Percentiles rank a stretch among this genome's conserved stretches.
Conservation (phyloP, 2,888 invertebrate genomes). For the Macaria liturata region DNA sequence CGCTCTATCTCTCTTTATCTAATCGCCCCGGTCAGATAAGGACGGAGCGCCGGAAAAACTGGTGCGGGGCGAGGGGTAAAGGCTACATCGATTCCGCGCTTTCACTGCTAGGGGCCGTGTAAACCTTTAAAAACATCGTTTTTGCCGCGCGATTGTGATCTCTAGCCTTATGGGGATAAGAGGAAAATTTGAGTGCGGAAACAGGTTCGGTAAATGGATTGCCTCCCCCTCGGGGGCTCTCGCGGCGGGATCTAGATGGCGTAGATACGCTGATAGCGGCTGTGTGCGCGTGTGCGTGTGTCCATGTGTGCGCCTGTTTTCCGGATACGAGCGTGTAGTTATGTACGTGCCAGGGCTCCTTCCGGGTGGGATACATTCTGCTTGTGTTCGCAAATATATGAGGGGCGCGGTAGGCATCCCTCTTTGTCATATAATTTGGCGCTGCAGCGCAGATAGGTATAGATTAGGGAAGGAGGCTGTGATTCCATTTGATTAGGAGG, state of each 20-base stretch:
- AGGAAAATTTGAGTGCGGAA: conserved; percentile 66
- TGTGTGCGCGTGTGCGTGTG: conserved; percentile 66
- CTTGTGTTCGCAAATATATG: conserved; percentile 82
- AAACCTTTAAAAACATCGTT: conserved; percentile 81
- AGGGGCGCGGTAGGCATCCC: conserved; percentile 79
- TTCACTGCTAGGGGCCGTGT: conserved; percentile 84
- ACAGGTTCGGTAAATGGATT: conserved; percentile 78
- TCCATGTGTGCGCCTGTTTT: conserved; percentile 69
- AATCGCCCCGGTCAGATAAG: conserved; percentile 81
- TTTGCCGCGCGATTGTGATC: conserved; percentile 79
- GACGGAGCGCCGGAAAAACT: conserved; percentile 83
- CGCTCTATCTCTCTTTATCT: conserved; percentile 84
- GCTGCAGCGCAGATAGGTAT: conserved; percentile 80
- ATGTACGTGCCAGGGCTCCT: conserved; percentile 66
- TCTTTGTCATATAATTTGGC: conserved; percentile 82
- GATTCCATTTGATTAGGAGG: conserved; percentile 84
- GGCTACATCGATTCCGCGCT: conserved; percentile 84
- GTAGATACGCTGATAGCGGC: conserved; percentile 80
- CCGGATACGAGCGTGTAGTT: conserved; percentile 70
- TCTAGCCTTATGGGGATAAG: conserved; percentile 70
- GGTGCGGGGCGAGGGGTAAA: conserved; percentile 80
- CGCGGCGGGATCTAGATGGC: conserved; percentile 83
- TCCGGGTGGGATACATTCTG: conserved; percentile 80
- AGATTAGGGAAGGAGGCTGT: conserved; percentile 82
- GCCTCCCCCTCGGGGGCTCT: conserved; percentile 82